A percentile compares a stretch with the other conserved stretches of the same genome.
phyloP scores from a whole-genome alignment of 2,888 invertebrate genomes.

The Stegana nigrithorax region DNA sequence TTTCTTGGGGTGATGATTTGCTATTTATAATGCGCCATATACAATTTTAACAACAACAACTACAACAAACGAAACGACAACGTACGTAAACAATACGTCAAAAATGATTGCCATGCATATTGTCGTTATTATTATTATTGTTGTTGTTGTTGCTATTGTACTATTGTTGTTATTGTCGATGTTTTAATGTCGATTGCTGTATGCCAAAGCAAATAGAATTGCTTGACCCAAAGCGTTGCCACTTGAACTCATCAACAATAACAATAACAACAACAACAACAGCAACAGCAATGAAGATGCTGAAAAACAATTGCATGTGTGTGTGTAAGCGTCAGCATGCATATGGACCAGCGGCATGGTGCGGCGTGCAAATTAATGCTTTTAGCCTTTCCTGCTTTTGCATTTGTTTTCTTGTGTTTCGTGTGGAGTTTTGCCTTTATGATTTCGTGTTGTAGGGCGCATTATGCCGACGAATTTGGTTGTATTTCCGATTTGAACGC shows the following conservation, averaged over 20 bases:
- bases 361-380: slow-evolving; percentile 7
- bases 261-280: too few relatives aligned
- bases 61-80: neutral
- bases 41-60: neutral
- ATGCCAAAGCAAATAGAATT: too few relatives aligned
- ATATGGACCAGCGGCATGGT: neutral
- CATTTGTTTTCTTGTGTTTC: neutral
- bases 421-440: neutral
- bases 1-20: slow-evolving; percentile 46
- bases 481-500: slow-evolving; percentile 13
- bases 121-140: slow-evolving; percentile 1
- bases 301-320: too few relatives aligned
- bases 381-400: slow-evolving; percentile 10
- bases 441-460: neutral
- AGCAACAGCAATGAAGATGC: too few relatives aligned
- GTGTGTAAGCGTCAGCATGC: neutral
- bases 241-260: slow-evolving; percentile 13
- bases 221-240: slow-evolving; percentile 27
- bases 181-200: neutral
- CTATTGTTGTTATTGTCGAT: neutral
- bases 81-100: neutral
- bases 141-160: neutral
- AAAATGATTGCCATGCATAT: slow-evolving; percentile 1
- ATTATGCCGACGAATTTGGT: neutral
- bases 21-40: slow-evolving; percentile 33